Evolutionary conservation across 2,113 vertebrate genomes (phyloP), one percentile per base, ranked within the genome.

Genomic region (Bettongia penicillata): DNA sequence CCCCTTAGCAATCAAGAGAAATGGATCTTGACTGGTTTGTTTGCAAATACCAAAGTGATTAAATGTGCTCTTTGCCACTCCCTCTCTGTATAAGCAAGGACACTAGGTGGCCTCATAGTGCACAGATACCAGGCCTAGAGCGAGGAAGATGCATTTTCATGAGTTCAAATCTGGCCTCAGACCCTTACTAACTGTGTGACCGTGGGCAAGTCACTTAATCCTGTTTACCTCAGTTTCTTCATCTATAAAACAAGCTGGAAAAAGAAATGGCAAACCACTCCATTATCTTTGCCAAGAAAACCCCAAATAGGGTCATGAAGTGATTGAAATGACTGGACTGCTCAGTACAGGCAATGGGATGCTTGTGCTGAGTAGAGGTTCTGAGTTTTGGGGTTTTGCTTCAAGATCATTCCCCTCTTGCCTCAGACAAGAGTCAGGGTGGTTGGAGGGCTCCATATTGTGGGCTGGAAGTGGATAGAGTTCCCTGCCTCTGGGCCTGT

Each of bases 21-120:
- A 97, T 92, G 93, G 92, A 96, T 96, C 43, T 93, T 93, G 96
- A 94, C 96, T 55, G 91, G 51, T 93, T 92, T 95, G 95, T 98
- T 97, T 97, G 84, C 61, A 95, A 94, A 51, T 10, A 92, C 22
- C 26, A 43, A 90, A n/a, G 89, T 24, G 91, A 94, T 96, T 48
- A 89, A 3, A 84, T 5, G 43, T 14, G 19, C 0, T 25, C 24
- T 23, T 37, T n/a, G 90, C 26, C 3, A 0, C 53, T 28, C 51
- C 0, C 51, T 48, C 77, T 48, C 1, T 26, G 19, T 10, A 68
- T 37, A 68, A 31, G 11, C 57, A 37, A 68, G 31, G 57, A 68
- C 57, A 37, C 28, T 68, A 68, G 57, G 12, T 53, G 89, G 57
- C 49, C 0, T 48, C 52, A 52, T 22, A 94, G 89, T 3, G 3